Evolutionary conservation across 2,888 invertebrate species (phyloP).

Genomic region (Pherbina coryleti): DNA sequence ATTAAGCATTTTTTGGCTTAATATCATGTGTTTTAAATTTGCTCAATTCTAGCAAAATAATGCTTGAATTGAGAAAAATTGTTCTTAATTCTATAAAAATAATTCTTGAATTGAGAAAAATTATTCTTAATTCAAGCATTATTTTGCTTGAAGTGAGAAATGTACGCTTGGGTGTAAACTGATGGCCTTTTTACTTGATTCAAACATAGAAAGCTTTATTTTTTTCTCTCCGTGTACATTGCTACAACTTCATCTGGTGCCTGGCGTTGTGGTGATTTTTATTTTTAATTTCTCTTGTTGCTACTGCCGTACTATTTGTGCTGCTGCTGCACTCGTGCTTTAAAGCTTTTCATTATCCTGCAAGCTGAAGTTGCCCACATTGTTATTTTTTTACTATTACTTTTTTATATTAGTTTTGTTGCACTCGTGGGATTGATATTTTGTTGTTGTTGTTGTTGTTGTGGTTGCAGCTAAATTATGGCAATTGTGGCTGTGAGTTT

Average conservation of each 20-base stretch:
- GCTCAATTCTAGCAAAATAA: no score
- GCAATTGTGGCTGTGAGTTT: background rate
- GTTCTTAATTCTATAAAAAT: no score
- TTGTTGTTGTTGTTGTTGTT: background rate
- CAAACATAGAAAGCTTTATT: no score
- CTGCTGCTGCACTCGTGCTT: slow-evolving; percentile 16
- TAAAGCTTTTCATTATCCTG: slow-evolving; percentile 28
- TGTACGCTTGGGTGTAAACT: no score
- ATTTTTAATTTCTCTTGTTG: background rate
- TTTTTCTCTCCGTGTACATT: no score
- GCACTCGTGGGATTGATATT: background rate
- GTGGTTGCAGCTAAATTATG: background rate
- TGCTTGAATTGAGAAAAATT: no score
- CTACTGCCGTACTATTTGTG: background rate
- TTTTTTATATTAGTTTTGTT: background rate
- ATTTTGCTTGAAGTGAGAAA: no score
- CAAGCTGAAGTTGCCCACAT: background rate
- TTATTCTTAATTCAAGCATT: no score
- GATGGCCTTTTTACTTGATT: no score
- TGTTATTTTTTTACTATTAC: background rate
- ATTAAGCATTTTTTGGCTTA: no score
- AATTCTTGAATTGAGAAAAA: no score
- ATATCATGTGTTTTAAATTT: no score
- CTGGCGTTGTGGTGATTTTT: background rate
- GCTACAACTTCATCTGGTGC: slow-evolving; percentile 1